phyloP scores from a whole-genome alignment of 2,113 vertebrate genomes.

The Oryzias javanicus region DNA sequence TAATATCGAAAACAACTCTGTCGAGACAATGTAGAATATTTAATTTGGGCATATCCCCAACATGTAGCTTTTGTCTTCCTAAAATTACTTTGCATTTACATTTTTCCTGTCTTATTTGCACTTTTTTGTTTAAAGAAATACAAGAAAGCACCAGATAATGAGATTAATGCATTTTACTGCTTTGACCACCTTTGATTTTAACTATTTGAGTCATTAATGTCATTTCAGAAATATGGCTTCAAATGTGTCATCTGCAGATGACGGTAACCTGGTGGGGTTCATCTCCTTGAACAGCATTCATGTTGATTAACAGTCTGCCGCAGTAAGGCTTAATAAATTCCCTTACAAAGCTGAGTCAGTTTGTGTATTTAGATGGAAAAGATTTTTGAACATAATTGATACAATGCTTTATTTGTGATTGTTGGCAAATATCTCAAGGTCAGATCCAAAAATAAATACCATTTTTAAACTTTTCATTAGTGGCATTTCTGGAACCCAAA shows the following conservation, averaged over 20 bases:
- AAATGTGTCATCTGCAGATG: constrained; percentile 30
- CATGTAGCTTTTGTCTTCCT: constrained; percentile 36
- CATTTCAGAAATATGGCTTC: constrained; percentile 33
- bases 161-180: constrained; percentile 46
- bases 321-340: constrained; percentile 81
- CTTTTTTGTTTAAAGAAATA: constrained; percentile 46
- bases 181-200: constrained; percentile 39
- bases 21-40: constrained; percentile 6
- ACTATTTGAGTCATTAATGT: constrained; percentile 42
- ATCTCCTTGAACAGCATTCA: constrained; percentile 61
- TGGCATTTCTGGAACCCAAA: too few species aligned
- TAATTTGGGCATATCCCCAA: constrained; percentile 40
- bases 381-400: neutral
- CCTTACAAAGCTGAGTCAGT: constrained; percentile 18
- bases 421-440: too few species aligned
- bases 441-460: too few species aligned
- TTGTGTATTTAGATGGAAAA: constrained; percentile 15
- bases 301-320: constrained; percentile 82
- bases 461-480: too few species aligned
- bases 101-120: constrained; percentile 14
- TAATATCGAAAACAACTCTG: constrained; percentile 4
- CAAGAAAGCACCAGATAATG: constrained; percentile 37
- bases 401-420: too few species aligned
- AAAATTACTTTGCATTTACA: constrained; percentile 31
- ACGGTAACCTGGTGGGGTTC: constrained; percentile 25